Evolutionary conservation across 2,797 vertebrate genomes (phyloP).

Genomic region (Coccyzus lansbergi): DNA sequence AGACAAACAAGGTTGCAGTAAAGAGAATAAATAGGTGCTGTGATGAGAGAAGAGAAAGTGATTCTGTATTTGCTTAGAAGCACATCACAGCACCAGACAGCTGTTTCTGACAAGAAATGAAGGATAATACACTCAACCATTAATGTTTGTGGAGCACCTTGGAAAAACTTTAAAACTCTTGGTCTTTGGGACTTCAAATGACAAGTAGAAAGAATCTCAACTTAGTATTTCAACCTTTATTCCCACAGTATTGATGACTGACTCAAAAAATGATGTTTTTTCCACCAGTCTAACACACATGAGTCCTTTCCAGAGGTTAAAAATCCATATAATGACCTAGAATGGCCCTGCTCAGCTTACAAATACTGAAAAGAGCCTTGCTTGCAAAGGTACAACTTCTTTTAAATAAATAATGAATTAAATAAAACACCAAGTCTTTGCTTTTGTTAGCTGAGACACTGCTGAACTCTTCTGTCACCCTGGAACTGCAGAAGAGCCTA

Average conservation of each 20-base stretch:
- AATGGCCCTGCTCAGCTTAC: neutral
- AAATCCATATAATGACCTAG: neutral
- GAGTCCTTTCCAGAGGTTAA: neutral
- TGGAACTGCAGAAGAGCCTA: neutral
- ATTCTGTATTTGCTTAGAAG: neutral
- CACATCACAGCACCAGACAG: accelerated
- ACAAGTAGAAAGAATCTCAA: neutral
- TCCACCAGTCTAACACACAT: neutral
- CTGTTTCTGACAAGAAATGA: neutral
- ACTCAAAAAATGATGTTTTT: neutral
- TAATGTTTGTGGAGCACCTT: neutral
- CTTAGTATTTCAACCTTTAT: neutral
- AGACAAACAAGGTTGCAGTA: neutral
- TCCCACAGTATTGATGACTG: neutral
- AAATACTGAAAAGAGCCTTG: neutral
- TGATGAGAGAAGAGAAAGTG: neutral
- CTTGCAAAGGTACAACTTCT: neutral
- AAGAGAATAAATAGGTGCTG: neutral
- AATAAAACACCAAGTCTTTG: neutral
- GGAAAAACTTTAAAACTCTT: neutral
- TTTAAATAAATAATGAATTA: neutral
- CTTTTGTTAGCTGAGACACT: neutral
- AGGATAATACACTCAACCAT: neutral
- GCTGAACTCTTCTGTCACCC: neutral
- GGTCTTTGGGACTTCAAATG: neutral